Evolutionary conservation across 2,113 vertebrate species (phyloP).

Genomic region (Anhinga anhinga): DNA sequence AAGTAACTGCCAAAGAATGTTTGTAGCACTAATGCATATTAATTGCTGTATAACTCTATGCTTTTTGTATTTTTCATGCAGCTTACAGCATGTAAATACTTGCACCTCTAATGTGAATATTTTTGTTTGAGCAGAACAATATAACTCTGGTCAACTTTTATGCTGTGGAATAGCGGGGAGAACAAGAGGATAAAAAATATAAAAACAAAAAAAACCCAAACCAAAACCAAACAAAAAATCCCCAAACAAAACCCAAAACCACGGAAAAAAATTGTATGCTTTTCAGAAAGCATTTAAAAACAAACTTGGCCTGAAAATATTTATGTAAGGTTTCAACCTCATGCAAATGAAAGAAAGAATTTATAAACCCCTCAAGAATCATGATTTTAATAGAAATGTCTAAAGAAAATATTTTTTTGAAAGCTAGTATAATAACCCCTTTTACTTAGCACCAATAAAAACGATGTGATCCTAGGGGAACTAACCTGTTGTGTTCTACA

Average conservation of each 20-base stretch:
- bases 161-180: neutral
- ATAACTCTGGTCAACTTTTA: neutral
- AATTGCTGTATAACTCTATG: neutral
- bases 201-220: too few relatives aligned
- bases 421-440: slow-evolving; percentile 45
- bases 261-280: neutral
- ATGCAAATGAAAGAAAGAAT: slow-evolving; percentile 52
- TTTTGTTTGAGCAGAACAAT: neutral
- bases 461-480: slow-evolving; percentile 11
- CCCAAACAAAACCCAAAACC: neutral
- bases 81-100: neutral
- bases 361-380: slow-evolving; percentile 56
- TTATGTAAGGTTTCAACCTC: slow-evolving; percentile 46
- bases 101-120: neutral
- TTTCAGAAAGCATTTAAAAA: neutral
- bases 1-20: neutral
- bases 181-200: too few relatives aligned
- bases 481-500: slow-evolving; percentile 17
- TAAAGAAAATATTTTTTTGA: neutral
- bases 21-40: neutral
- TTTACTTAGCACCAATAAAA: slow-evolving; percentile 6
- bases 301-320: slow-evolving; percentile 13
- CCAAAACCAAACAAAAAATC: neutral
- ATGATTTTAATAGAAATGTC: slow-evolving; percentile 59
- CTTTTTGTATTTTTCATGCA: neutral